Evolutionary conservation across 1,140 invertebrate species (phyloP), one percentile per base, ranked within the genome.

Genomic region (Bombus pyrosoma): DNA sequence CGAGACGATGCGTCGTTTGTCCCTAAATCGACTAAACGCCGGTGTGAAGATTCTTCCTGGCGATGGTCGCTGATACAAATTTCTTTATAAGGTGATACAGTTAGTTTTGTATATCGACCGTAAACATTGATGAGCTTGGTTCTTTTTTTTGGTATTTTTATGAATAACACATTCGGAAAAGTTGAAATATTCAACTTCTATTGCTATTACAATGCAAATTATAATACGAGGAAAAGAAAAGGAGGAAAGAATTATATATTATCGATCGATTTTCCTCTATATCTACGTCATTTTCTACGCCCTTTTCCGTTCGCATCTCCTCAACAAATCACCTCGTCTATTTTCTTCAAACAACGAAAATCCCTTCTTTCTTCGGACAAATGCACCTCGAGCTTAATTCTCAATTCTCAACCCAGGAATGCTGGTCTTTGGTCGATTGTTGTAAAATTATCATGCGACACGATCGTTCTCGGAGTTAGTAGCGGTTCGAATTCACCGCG

Each of bases 401-500:
- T 66, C 18, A 0, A 64, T 41, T 39, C 28, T 6, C n/a, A 8
- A 18, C 0, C 28, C 6, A 32, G n/a, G 28, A 53, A 34, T 57
- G 37, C 71, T 37, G 12, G 28, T 12, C 28, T 28, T 28, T 32
- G 86, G 12, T 3, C 43, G 43, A 87, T 25, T 0, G 37, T 25
- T 22, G 59, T 28, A 8, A 43, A 72, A 72, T 81, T 73, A 73
- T 82, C 80, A 25, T 64, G 71, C 22, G 57, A 32, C 62, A 32
- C 32, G 81, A 64, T 74, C 81, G 57, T 66, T 47, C 62, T 59
- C 25, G 5, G 15, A n/a, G 43, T 43, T 69, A 39, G 71, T 3
- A 47, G 57, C 57, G 74, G 82, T 72, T 88, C 69, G 32, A 78
- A 83, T 84, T 88, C 81, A 57, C 32, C 25, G 28, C 71, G 73